Evolutionary conservation across 2,113 vertebrate species (phyloP).

Genomic region (Chitala chitala): DNA sequence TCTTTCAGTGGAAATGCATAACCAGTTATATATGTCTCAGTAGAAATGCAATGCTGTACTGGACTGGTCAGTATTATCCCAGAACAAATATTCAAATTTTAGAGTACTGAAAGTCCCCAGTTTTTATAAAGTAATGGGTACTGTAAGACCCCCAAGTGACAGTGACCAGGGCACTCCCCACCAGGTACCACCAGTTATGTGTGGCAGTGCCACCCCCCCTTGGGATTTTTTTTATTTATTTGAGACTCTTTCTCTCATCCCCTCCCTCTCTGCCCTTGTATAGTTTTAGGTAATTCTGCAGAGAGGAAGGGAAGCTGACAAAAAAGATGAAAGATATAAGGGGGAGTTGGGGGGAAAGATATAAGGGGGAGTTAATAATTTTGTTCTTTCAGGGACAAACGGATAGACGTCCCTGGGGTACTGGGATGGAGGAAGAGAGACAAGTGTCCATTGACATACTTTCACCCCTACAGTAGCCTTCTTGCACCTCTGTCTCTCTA

Average conservation of each 20-base stretch:
- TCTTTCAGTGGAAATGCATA: too few relatives aligned
- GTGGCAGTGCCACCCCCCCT: conserved; percentile 8
- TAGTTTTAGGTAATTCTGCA: background rate
- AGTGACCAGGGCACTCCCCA: too few relatives aligned
- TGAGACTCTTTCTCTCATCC: conserved; percentile 18
- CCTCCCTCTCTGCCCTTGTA: background rate
- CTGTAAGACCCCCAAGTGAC: too few relatives aligned
- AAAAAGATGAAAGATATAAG: background rate
- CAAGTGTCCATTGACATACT: conserved; percentile 21
- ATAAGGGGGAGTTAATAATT: background rate
- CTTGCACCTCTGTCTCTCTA: conserved; percentile 21
- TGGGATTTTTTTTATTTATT: too few relatives aligned
- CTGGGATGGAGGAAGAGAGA: background rate
- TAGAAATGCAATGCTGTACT: too few relatives aligned
- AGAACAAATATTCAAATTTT: too few relatives aligned
- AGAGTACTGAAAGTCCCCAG: too few relatives aligned
- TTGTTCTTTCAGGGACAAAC: conserved; percentile 4
- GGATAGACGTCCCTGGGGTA: background rate
- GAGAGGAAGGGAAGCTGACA: conserved; percentile 17
- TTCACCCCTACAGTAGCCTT: background rate
- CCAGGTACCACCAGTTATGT: too few relatives aligned
- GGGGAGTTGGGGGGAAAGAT: too few relatives aligned
- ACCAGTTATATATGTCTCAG: too few relatives aligned
- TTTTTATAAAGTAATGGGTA: too few relatives aligned
- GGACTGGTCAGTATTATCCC: too few relatives aligned